A percentile compares a stretch with the other conserved stretches of the same genome.
Evolutionary conservation across 2,797 vertebrate species (phyloP).

Genomic region (Artibeus jamaicensis): DNA sequence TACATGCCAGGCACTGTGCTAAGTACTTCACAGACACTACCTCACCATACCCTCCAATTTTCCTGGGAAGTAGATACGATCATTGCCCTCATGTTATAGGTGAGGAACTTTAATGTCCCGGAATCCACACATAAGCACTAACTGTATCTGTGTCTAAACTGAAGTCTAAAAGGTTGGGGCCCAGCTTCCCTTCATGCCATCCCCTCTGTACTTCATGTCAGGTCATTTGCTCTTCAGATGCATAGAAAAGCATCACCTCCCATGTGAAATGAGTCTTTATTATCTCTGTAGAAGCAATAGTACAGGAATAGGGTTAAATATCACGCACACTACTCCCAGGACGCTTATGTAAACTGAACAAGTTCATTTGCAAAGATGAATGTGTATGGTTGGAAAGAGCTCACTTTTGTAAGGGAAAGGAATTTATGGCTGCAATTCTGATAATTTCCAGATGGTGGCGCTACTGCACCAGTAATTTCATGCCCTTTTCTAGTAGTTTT

Average conservation of each 20-base stretch:
- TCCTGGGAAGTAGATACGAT: background rate
- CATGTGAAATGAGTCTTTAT: background rate
- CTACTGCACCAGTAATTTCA: conserved; percentile 71
- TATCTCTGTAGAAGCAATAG: background rate
- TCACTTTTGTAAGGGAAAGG: background rate
- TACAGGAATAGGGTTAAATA: background rate
- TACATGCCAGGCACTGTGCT: background rate
- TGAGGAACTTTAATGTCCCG: background rate
- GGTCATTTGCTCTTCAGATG: background rate
- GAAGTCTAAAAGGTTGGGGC: background rate
- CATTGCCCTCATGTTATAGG: background rate
- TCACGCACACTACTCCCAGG: background rate
- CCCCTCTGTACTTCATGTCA: background rate
- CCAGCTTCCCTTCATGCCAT: background rate
- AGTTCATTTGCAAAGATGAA: background rate
- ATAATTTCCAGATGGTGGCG: conserved; percentile 79
- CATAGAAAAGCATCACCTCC: background rate
- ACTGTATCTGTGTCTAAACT: background rate
- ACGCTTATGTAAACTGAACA: background rate
- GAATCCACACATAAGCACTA: background rate
- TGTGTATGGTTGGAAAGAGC: background rate
- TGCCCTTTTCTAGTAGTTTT: fast-evolving
- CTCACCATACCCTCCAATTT: background rate
- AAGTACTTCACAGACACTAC: background rate
- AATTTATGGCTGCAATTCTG: conserved; percentile 37